Percentiles rank a stretch among this genome's conserved stretches.
Evolutionary conservation across 2,113 vertebrate genomes (phyloP).

Genomic region (Meles meles): DNA sequence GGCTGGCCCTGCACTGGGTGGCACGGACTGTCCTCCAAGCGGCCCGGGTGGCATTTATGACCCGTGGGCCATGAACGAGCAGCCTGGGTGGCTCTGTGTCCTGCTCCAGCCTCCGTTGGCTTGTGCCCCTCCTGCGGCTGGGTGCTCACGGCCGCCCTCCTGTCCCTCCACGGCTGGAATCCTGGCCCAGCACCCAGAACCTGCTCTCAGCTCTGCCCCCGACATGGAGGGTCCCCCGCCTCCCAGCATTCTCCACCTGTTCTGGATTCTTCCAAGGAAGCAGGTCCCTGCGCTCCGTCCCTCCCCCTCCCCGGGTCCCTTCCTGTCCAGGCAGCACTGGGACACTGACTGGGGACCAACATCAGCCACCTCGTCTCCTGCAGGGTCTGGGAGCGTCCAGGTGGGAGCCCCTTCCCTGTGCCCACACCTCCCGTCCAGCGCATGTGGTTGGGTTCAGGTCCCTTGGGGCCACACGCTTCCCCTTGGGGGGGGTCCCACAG

Average conservation of each 20-base stretch:
- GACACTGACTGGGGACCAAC: background rate
- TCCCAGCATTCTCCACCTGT: rapidly evolving
- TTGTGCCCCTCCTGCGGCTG: rapidly evolving
- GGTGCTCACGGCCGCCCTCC: background rate
- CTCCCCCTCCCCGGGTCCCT: rapidly evolving
- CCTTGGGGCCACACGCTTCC: rapidly evolving
- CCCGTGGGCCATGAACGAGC: rapidly evolving
- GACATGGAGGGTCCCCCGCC: rapidly evolving
- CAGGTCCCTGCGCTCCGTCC: rapidly evolving
- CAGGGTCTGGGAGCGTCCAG: background rate
- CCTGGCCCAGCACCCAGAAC: background rate
- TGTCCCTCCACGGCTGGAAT: background rate
- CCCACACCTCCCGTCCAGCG: too few species aligned
- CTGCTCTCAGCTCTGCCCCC: rapidly evolving
- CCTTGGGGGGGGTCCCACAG: too few species aligned
- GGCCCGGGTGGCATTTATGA: too few species aligned
- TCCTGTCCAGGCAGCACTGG: rapidly evolving
- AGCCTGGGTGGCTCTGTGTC: background rate
- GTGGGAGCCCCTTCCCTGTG: background rate
- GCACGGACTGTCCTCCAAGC: background rate
- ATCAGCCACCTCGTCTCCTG: rapidly evolving
- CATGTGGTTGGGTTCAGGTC: background rate
- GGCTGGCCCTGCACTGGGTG: background rate
- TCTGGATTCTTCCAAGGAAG: background rate
- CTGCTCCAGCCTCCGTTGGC: rapidly evolving